A percentile compares a stretch with the other conserved stretches of the same genome.
These are phyloP conservation scores for Amphiura filiformis DNA, from an alignment of 35 echinoderm and acorn worm species.

Conservation along the genomic window DNA sequence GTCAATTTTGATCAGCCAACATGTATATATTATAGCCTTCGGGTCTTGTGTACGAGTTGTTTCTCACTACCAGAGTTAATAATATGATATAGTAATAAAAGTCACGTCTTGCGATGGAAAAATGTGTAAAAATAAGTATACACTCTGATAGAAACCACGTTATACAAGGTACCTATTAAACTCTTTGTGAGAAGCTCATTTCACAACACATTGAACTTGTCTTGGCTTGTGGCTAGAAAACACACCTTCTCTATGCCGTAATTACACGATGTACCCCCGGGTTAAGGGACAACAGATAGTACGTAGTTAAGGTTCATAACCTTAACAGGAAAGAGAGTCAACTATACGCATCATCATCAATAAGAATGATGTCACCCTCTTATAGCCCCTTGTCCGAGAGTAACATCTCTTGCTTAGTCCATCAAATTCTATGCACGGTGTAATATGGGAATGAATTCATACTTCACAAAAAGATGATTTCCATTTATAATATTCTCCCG, in stretches of 20 bases:
- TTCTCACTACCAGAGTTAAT: background rate
- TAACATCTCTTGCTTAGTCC: background rate
- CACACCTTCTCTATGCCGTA: background rate
- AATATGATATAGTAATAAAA: slow-evolving; percentile 7
- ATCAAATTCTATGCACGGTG: background rate
- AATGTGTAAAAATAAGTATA: background rate
- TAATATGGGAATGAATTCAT: background rate
- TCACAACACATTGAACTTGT: background rate
- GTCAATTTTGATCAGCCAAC: background rate
- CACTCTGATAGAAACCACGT: background rate
- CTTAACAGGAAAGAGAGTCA: background rate
- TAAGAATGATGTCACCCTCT: slow-evolving; percentile 2
- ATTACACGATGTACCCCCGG: background rate
- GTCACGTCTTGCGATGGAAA: background rate
- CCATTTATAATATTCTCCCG: background rate
- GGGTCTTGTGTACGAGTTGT: slow-evolving; percentile 1
- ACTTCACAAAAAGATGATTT: background rate
- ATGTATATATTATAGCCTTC: background rate
- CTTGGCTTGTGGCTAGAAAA: background rate
- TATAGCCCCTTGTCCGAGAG: background rate
- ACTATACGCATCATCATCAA: background rate
- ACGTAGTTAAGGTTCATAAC: background rate
- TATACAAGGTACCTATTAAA: background rate
- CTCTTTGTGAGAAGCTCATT: background rate
- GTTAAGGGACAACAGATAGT: background rate